Evolutionary conservation across 2,797 vertebrate species (phyloP).

Genomic region (Gallinago nigripennis): DNA sequence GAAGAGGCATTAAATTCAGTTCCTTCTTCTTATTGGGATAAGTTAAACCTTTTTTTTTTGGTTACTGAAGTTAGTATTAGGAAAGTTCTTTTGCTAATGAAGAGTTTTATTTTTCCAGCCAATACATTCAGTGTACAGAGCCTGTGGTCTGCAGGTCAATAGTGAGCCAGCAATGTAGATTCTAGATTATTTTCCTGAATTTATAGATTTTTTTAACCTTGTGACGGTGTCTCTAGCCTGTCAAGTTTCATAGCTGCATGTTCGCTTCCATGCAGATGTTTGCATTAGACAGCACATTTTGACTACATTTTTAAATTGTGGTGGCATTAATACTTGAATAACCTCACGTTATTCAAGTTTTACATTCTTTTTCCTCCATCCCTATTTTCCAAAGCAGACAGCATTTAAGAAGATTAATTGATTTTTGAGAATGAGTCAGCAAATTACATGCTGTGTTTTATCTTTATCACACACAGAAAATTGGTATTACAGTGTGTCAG

Average conservation of each 20-base stretch:
- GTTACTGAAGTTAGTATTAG: neutral
- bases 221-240: neutral
- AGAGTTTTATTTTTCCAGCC: neutral
- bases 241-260: neutral
- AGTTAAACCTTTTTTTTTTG: neutral
- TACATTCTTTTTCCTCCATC: neutral
- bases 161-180: neutral
- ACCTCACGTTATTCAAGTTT: neutral
- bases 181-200: neutral
- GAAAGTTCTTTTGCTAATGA: neutral
- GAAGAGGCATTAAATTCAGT: neutral
- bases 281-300: neutral
- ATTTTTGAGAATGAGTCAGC: slow-evolving; percentile 8
- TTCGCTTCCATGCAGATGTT: neutral
- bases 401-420: neutral
- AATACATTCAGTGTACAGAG: neutral
- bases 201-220: neutral
- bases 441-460: neutral
- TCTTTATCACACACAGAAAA: neutral
- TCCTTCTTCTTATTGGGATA: neutral
- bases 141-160: neutral
- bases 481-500: neutral
- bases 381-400: neutral
- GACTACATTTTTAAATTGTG: neutral
- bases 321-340: slow-evolving; percentile 2